phyloP scores from a whole-genome alignment of 2,113 vertebrate species.

The Cariama cristata region DNA sequence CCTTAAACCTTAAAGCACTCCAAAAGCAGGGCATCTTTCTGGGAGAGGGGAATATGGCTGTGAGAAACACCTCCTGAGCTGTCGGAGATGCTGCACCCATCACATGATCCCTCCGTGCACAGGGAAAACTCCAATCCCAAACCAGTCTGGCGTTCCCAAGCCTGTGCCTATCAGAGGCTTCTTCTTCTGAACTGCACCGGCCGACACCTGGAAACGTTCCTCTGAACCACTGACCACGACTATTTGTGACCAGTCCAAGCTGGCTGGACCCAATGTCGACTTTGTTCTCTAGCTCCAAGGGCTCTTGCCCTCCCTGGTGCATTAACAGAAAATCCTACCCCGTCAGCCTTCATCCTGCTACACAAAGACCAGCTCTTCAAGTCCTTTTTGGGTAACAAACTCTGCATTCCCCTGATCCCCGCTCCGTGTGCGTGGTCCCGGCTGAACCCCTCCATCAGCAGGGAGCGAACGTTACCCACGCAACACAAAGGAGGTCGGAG shows the following conservation, averaged over 20 bases:
- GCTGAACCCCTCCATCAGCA: not conserved
- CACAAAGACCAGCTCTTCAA: not conserved
- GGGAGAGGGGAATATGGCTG: accelerated
- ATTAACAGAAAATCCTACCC: accelerated
- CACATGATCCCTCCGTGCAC: not conserved
- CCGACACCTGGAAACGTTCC: accelerated
- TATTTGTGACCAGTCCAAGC: not conserved
- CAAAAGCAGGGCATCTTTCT: not conserved
- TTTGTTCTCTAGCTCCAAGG: not conserved
- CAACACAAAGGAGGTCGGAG: not conserved
- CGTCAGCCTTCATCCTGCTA: not conserved
- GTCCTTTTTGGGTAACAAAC: not conserved
- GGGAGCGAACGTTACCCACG: accelerated
- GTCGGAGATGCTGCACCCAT: not conserved
- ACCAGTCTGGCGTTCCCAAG: accelerated
- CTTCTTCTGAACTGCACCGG: not conserved
- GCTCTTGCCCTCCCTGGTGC: not conserved
- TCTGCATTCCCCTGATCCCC: not conserved
- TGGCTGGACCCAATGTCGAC: accelerated
- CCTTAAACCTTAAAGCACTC: not conserved
- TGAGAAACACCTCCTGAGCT: not conserved
- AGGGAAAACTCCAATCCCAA: not conserved
- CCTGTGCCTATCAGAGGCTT: not conserved
- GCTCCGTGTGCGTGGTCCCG: not conserved
- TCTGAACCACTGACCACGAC: accelerated